Evolutionary conservation across 2,113 vertebrate genomes (phyloP).

Genomic region (Cyprinodon variegatus): DNA sequence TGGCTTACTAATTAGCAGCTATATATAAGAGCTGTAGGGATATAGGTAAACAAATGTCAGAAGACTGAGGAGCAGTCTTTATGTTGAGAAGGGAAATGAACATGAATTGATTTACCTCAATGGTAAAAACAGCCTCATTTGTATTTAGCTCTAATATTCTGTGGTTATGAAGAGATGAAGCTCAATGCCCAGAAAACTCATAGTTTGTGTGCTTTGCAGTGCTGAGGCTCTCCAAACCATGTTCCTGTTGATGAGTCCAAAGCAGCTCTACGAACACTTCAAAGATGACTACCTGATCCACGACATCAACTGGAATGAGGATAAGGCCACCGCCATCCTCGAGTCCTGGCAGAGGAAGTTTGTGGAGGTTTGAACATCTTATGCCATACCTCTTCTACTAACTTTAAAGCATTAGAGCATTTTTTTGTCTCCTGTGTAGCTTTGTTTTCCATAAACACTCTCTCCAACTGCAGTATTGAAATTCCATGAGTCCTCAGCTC

Average conservation of each 20-base stretch:
- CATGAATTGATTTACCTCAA: too few relatives aligned
- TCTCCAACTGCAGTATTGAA: slow-evolving; percentile 59
- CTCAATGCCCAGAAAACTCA: background rate
- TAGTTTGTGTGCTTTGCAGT: slow-evolving; percentile 73
- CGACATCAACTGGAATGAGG: slow-evolving; percentile 97
- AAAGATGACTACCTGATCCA: slow-evolving; percentile 98
- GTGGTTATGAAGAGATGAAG: background rate
- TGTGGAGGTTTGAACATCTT: slow-evolving; percentile 85
- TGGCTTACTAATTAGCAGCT: slow-evolving; percentile 64
- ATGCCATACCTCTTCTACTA: background rate
- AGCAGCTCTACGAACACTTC: slow-evolving; percentile 97
- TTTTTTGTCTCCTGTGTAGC: slow-evolving; percentile 37
- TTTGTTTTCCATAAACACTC: slow-evolving; percentile 38
- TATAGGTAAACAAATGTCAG: slow-evolving; percentile 31
- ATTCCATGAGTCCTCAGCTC: slow-evolving; percentile 81
- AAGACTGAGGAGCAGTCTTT: slow-evolving; percentile 52
- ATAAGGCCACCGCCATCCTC: slow-evolving; percentile 91
- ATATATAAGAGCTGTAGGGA: slow-evolving; percentile 52
- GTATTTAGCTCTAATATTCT: too few relatives aligned
- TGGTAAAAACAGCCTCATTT: too few relatives aligned
- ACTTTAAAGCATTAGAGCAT: slow-evolving; percentile 5
- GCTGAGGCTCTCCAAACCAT: slow-evolving; percentile 97
- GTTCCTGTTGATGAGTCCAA: slow-evolving; percentile 98
- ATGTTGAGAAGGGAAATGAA: background rate
- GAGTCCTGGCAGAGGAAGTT: slow-evolving; percentile 98